These are phyloP conservation scores for Molossus molossus DNA, from an alignment of 2,797 vertebrate species.

Conservation along the genomic window DNA sequence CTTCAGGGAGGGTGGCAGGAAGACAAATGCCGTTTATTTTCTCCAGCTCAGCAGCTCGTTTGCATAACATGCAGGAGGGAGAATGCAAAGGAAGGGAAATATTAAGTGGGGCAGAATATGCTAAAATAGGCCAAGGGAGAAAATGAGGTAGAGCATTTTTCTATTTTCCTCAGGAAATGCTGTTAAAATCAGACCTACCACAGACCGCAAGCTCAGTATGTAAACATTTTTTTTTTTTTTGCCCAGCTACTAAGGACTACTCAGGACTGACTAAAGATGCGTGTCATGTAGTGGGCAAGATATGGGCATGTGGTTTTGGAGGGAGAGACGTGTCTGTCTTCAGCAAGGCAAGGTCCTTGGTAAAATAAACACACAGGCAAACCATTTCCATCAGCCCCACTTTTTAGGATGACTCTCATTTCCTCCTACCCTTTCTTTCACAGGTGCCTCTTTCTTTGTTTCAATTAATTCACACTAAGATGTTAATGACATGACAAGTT, in stretches of 20 bases:
- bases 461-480: slow-evolving; percentile 19
- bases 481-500: neutral
- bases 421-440: neutral
- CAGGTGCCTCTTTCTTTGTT: neutral
- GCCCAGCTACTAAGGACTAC: neutral
- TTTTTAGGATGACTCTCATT: neutral
- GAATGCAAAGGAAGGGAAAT: slow-evolving; percentile 73
- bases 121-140: slow-evolving; percentile 79
- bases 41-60: slow-evolving; percentile 68
- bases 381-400: neutral
- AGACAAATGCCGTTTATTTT: slow-evolving; percentile 79
- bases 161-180: slow-evolving; percentile 66
- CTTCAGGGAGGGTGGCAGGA: slow-evolving; percentile 44
- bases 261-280: slow-evolving; percentile 5
- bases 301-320: neutral
- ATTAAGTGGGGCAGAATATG: slow-evolving; percentile 76
- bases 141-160: slow-evolving; percentile 58
- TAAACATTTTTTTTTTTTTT: slow-evolving; percentile 20
- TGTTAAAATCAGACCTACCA: slow-evolving; percentile 73
- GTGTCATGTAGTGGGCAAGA: neutral
- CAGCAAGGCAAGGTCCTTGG: neutral
- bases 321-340: neutral
- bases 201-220: slow-evolving; percentile 28
- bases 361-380: neutral
- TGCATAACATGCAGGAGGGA: slow-evolving; percentile 68